Evolutionary conservation across 1,140 invertebrate genomes (phyloP).

Genomic region (Ooceraea biroi): DNA sequence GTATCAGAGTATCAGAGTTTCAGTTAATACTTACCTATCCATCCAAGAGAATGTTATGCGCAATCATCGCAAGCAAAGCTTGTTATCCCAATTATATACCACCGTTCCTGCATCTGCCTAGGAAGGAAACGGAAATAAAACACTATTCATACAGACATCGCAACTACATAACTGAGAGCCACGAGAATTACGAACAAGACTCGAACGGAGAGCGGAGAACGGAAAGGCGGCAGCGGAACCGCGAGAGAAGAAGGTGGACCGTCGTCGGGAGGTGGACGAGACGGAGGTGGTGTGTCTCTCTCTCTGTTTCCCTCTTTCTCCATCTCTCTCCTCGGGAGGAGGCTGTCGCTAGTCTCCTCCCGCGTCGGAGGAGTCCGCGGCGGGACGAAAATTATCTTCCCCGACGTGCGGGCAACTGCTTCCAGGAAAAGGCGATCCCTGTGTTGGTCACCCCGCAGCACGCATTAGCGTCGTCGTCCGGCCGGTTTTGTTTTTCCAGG

Average conservation of each 20-base stretch:
- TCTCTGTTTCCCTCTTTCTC: too few relatives aligned
- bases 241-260: neutral
- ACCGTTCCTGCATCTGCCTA: too few relatives aligned
- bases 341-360: slow-evolving; percentile 43
- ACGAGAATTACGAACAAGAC: neutral
- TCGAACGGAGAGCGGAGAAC: neutral
- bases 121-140: neutral
- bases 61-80: too few relatives aligned
- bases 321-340: neutral
- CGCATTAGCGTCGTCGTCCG: slow-evolving; percentile 69
- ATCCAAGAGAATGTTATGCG: too few relatives aligned
- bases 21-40: too few relatives aligned
- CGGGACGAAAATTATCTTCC: slow-evolving; percentile 77
- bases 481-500: slow-evolving; percentile 65
- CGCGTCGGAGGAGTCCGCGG: slow-evolving; percentile 48
- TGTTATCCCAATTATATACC: neutral
- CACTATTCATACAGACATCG: too few relatives aligned
- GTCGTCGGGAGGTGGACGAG: slow-evolving; percentile 11
- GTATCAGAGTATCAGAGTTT: too few relatives aligned
- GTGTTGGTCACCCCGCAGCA: slow-evolving; percentile 61
- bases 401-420: slow-evolving; percentile 76
- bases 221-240: neutral
- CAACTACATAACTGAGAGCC: too few relatives aligned
- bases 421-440: slow-evolving; percentile 77
- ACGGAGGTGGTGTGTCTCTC: neutral